Evolutionary conservation across 2,113 vertebrate genomes (phyloP), one percentile per base, ranked within the genome.

Genomic region (Silurus asotus): DNA sequence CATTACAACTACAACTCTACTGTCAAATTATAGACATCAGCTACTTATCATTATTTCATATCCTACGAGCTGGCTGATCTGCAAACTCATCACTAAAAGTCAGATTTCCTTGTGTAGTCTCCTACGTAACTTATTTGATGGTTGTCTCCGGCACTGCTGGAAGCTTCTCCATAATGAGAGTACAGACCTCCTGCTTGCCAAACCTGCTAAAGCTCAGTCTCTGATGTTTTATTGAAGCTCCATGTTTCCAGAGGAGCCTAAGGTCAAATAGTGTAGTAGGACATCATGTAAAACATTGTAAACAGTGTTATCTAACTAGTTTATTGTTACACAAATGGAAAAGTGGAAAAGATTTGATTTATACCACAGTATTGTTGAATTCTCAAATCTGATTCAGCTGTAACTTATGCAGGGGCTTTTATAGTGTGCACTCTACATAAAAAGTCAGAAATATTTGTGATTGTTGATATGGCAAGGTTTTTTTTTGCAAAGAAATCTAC

Each of bases 201-300:
- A 49, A 85, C 58, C 74, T 81, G 75, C 83, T 9, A 75, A 45
- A 19, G 61, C 86, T 84, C 64, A 25, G 59, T 23, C 56, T 61
- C 58, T 77, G 20, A 88, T 82, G 83, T 82, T 82, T 86, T 86
- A 88, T 78, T 85, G 45, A 88, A 82, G 70, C 37, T 78, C 62
- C 51, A 28, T 62, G 37, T 65, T 88, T 81, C 59, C 82, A 61
- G 48, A 88, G 55, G 51, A 23, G n/a, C 64, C 82, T 5, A 10
- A n/a, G 51, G 51, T 69, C 23, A 14, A 69, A 25, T 56, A 25
- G n/a, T 7, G 1, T 82, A 83, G 17, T 14, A 58, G 53, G 55
- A 13, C n/a, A 48, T 83, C 19, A 11, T 74, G 6, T 58, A 83
- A 74, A 72, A 58, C 49, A 59, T 15, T 86, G 51, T 48, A 81